Conservation (phyloP, 2,797 vertebrate species). For the Eidolon dupreanum region DNA sequence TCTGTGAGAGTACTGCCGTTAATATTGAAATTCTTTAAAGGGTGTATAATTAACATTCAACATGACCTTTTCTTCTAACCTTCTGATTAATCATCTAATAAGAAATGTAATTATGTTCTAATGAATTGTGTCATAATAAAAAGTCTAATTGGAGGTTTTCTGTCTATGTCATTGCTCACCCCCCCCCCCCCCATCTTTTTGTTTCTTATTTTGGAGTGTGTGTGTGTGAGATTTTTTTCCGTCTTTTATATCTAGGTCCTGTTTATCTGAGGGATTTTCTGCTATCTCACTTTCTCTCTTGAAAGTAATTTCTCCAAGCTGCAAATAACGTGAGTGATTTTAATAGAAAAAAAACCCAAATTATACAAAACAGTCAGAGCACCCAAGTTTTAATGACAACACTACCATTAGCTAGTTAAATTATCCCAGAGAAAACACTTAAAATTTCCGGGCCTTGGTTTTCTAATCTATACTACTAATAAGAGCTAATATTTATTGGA, state of each 20-base stretch:
- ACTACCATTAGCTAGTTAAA: background rate
- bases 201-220: background rate
- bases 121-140: conserved; percentile 63
- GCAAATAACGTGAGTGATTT: background rate
- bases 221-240: background rate
- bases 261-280: background rate
- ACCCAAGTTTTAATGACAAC: background rate
- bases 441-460: background rate
- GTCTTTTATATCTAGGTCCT: background rate
- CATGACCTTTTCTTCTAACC: conserved; percentile 67
- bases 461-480: background rate
- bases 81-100: conserved; percentile 68
- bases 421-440: background rate
- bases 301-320: conserved; percentile 38
- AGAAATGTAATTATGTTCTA: conserved; percentile 65
- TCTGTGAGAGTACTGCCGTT: background rate
- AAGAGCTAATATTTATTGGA: background rate
- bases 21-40: conserved; percentile 58
- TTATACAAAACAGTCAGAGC: background rate
- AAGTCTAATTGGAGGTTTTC: conserved; percentile 40
- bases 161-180: conserved; percentile 3
- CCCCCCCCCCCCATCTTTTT: background rate
- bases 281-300: background rate
- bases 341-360: background rate
- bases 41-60: conserved; percentile 66